These are phyloP conservation scores for Pantala flavescens DNA, from an alignment of 1,140 invertebrate genomes.

Conservation along the genomic window DNA sequence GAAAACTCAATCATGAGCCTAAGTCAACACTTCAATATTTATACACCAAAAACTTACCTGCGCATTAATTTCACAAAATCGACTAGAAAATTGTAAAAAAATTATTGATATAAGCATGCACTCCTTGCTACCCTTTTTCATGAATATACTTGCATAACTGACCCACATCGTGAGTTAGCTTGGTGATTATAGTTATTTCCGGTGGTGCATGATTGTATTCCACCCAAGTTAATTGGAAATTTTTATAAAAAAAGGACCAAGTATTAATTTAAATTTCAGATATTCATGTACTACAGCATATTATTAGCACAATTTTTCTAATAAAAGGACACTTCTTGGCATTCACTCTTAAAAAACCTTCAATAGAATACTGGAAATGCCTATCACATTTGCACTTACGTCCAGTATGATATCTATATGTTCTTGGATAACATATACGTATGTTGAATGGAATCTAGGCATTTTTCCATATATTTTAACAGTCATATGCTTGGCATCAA, in stretches of 20 bases:
- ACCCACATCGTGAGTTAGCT: not conserved
- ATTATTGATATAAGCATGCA: not conserved
- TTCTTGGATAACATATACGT: not conserved
- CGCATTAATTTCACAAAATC: not conserved
- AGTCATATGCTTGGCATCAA: not conserved
- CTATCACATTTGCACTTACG: constrained; percentile 1
- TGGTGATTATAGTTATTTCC: not conserved
- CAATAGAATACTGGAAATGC: not conserved
- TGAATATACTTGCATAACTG: not conserved
- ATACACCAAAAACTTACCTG: not conserved
- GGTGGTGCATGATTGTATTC: not conserved
- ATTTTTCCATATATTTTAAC: not conserved
- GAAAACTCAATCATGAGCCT: not conserved
- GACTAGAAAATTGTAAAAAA: constrained; percentile 6
- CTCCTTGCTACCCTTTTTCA: not conserved
- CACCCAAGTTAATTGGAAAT: not conserved
- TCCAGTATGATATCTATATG: not conserved
- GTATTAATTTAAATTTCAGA: not conserved
- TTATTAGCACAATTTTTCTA: constrained; percentile 3
- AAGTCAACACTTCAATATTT: constrained; percentile 1
- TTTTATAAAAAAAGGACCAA: constrained; percentile 6
- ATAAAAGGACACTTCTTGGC: not conserved
- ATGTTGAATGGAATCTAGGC: not conserved
- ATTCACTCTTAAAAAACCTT: not conserved
- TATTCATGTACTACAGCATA: not conserved